Evolutionary conservation across 92 coral and sea anemone genomes (phyloP), one percentile per base, ranked within the genome.

Genomic region (Parazoanthus swiftii): DNA sequence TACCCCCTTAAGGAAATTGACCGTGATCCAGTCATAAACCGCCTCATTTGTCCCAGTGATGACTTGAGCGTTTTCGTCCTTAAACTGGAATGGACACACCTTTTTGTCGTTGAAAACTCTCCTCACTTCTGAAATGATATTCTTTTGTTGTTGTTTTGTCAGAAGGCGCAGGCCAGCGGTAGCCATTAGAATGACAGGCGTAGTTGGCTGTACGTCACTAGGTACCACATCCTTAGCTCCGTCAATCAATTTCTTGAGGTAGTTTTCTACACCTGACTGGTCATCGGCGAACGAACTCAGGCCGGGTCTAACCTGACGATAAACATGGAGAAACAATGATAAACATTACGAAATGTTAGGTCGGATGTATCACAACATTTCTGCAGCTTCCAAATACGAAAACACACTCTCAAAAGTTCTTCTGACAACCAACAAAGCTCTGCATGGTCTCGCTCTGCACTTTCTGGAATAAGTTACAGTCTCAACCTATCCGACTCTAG

Each of bases 111-210:
- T 77, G 21, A 89, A 89, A 6, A 85, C 44, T 79, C 29, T 85
- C 23, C 38, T 85, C 16, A 85, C 89, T 79, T 89, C 81, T 3
- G 38, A 18, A 15, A 89, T 42, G 13, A 80, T 74, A 0, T 82
- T 76, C 6, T 79, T 25, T 16, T 83, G 66, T 10, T 77, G 71
- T 54, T 85, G 68, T 21, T 77, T 8, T 2, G 84, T 89, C 67
- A 89, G 74, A 4, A 80, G 63, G 15, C 92, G 58, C 89, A 89
- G 85, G n/a, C 92, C 92, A 46, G 86, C 92, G 23, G 92, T 85
- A 44, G 89, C 92, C 39, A 89, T 39, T 10, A 89, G 79, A 8
- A 85, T 51, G 76, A 89, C 43, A 0, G 86, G 92, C 3, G 92
- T 85, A 23, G 80, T 18, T 13, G 20, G 3, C 59, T 72, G 85